Evolutionary conservation across 1,140 invertebrate species (phyloP).

Genomic region (Gryllus bimaculatus): DNA sequence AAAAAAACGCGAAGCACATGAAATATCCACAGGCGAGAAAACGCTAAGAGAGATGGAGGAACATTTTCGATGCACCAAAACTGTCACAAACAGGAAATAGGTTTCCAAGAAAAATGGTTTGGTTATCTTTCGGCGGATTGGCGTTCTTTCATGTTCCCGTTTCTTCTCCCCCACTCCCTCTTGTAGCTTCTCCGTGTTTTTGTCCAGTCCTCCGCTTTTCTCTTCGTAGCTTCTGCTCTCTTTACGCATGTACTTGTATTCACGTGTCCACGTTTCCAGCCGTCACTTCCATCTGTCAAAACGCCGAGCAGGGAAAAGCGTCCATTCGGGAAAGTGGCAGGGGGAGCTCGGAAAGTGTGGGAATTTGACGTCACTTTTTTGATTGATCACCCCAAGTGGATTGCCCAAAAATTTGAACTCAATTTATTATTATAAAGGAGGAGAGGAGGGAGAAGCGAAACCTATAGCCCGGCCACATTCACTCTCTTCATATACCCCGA

Average conservation of each 20-base stretch:
- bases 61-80: constrained; percentile 16
- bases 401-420: neutral
- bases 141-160: neutral
- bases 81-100: constrained; percentile 21
- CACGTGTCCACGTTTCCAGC: too few relatives aligned
- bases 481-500: neutral
- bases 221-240: neutral
- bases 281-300: neutral
- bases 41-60: neutral
- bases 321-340: too few relatives aligned
- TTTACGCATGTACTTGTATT: too few relatives aligned
- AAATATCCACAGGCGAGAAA: neutral
- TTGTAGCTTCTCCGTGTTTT: neutral
- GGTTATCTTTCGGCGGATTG: neutral
- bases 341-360: too few relatives aligned
- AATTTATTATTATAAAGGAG: neutral
- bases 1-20: neutral
- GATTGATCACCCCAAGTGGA: neutral
- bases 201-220: neutral
- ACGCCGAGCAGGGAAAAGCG: neutral
- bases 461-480: too few relatives aligned
- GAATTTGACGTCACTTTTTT: neutral
- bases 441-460: too few relatives aligned
- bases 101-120: constrained; percentile 16
- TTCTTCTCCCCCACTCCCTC: neutral